Conservation (phyloP, 2,113 vertebrate species). For the Cochlearius cochlearius region DNA sequence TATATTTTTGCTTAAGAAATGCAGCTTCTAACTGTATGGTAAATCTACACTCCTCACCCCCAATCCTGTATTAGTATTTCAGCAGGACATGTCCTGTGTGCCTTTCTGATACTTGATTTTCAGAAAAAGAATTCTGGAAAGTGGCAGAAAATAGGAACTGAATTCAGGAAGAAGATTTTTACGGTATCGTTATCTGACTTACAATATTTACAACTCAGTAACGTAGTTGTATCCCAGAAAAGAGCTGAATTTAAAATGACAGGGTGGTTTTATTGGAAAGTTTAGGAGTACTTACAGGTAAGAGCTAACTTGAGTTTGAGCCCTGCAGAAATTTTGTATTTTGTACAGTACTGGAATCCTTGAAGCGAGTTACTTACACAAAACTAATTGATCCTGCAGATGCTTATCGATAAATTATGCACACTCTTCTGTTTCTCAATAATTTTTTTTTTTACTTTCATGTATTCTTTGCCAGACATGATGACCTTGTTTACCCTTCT, state of each 20-base stretch:
- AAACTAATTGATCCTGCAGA: background rate
- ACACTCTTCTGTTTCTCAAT: background rate
- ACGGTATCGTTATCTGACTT: background rate
- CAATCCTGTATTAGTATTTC: background rate
- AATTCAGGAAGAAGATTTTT: background rate
- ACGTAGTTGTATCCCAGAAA: background rate
- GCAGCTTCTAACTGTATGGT: background rate
- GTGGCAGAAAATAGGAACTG: background rate
- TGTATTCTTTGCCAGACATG: background rate
- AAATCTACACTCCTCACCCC: rapidly evolving
- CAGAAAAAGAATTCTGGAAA: background rate
- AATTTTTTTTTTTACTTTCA: rapidly evolving
- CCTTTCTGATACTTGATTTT: background rate
- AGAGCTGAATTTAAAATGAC: background rate
- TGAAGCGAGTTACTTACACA: background rate
- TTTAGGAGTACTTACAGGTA: background rate
- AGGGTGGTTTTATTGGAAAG: background rate
- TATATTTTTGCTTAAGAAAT: background rate
- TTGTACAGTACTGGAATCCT: background rate
- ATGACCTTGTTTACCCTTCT: background rate
- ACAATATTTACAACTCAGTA: background rate
- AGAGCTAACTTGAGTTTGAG: background rate
- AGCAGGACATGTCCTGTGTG: background rate
- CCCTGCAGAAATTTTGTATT: background rate
- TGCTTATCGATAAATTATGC: rapidly evolving